Conservation (phyloP, 2,888 invertebrate genomes). For the Cheilosia vulpina region DNA sequence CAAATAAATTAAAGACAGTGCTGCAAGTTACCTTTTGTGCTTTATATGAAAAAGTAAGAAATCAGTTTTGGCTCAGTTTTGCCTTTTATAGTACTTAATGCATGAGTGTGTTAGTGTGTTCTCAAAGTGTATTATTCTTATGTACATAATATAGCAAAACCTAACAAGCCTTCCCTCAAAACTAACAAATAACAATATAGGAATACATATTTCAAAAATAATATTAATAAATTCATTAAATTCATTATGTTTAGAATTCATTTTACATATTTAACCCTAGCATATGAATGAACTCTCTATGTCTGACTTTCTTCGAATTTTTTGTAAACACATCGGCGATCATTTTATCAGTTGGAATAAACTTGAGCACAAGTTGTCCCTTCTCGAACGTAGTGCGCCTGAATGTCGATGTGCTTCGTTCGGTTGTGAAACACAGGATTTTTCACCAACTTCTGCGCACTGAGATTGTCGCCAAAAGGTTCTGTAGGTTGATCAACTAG, state of each 20-base stretch:
- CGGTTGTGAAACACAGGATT: too few species aligned
- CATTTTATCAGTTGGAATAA: conserved; percentile 1
- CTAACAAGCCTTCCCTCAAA: background rate
- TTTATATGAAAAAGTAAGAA: background rate
- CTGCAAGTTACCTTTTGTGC: background rate
- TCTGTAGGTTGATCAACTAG: background rate
- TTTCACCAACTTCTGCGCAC: conserved; percentile 2
- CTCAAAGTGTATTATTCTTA: background rate
- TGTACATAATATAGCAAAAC: background rate
- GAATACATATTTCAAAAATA: too few species aligned
- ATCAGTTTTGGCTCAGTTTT: background rate
- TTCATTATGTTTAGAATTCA: background rate
- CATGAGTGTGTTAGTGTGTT: background rate
- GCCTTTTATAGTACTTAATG: background rate
- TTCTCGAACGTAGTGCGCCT: conserved; percentile 43
- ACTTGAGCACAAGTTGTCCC: conserved; percentile 17
- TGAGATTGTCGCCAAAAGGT: conserved; percentile 18
- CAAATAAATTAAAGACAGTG: too few species aligned
- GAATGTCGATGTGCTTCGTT: conserved; percentile 17
- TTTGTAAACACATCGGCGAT: too few species aligned
- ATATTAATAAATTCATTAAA: too few species aligned
- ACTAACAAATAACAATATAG: too few species aligned
- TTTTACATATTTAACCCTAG: background rate
- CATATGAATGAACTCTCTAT: background rate
- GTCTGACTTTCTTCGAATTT: conserved; percentile 11